Evolutionary conservation across 2,888 invertebrate species (phyloP).

Genomic region (Oithona nana): DNA sequence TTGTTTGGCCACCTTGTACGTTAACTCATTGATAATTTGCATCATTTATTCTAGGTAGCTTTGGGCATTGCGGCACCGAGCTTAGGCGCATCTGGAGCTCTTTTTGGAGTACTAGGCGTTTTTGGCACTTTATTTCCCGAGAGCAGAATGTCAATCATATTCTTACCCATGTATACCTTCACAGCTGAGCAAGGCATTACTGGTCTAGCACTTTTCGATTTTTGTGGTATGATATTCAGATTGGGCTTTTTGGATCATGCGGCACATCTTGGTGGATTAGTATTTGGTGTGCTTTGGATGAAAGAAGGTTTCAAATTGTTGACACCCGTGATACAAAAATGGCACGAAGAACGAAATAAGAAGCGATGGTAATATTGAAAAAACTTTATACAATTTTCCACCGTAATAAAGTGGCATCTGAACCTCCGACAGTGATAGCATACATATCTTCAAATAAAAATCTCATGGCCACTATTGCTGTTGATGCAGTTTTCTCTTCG

Average conservation of each 20-base stretch:
- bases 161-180: conserved; percentile 73
- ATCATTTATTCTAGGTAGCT: conserved; percentile 28
- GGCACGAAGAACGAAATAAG: background rate
- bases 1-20: background rate
- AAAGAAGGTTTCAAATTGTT: conserved; percentile 36
- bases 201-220: conserved; percentile 62
- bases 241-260: conserved; percentile 95
- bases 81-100: conserved; percentile 53
- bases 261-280: conserved; percentile 86
- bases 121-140: conserved; percentile 76
- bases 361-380: no score
- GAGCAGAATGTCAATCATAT: conserved; percentile 64
- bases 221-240: conserved; percentile 56
- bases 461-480: conserved; percentile 52
- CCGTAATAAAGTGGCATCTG: background rate
- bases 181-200: conserved; percentile 67
- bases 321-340: background rate
- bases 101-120: conserved; percentile 70
- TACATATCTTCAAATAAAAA: conserved; percentile 71
- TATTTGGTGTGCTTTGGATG: conserved; percentile 72
- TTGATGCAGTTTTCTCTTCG: conserved; percentile 68
- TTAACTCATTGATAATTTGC: background rate
- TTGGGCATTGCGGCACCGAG: background rate
- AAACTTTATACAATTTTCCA: background rate
- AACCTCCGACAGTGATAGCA: background rate